Percentiles rank a stretch among this genome's conserved stretches.
Evolutionary conservation across 2,113 vertebrate species (phyloP).

Genomic region (Acanthochromis polyacanthus): DNA sequence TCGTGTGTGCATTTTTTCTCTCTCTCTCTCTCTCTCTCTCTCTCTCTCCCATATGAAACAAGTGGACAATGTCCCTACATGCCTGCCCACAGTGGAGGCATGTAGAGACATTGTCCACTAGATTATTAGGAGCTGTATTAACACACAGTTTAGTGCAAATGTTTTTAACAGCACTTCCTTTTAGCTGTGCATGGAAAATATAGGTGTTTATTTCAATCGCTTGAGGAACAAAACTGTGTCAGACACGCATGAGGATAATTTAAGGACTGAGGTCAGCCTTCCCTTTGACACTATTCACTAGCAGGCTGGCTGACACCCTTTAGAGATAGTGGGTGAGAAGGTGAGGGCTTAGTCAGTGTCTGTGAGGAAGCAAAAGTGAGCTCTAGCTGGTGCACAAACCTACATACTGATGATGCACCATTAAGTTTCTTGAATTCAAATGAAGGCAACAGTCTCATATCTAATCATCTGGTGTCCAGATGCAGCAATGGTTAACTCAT

Average conservation of each 20-base stretch:
- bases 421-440: neutral
- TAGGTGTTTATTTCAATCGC: neutral
- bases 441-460: neutral
- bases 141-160: neutral
- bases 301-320: slow-evolving; percentile 7
- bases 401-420: neutral
- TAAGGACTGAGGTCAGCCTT: slow-evolving; percentile 5
- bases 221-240: neutral
- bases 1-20: slow-evolving; percentile 46
- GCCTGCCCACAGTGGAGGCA: slow-evolving; percentile 27
- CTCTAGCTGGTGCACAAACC: neutral
- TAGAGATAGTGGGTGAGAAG: slow-evolving; percentile 22
- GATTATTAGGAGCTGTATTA: neutral
- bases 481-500: neutral
- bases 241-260: slow-evolving; percentile 5
- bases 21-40: no score
- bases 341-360: neutral
- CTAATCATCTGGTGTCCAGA: neutral
- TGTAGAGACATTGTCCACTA: slow-evolving; percentile 7
- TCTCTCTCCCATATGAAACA: slow-evolving; percentile 10
- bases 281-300: slow-evolving; percentile 30
- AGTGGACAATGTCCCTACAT: slow-evolving; percentile 39
- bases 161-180: slow-evolving; percentile 18
- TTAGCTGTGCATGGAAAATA: neutral
- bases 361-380: slow-evolving; percentile 6